Percentiles rank a stretch among this genome's conserved stretches.
These are phyloP conservation scores for Muntiacus reevesi DNA, from an alignment of 2,113 vertebrate species.

Conservation along the genomic window DNA sequence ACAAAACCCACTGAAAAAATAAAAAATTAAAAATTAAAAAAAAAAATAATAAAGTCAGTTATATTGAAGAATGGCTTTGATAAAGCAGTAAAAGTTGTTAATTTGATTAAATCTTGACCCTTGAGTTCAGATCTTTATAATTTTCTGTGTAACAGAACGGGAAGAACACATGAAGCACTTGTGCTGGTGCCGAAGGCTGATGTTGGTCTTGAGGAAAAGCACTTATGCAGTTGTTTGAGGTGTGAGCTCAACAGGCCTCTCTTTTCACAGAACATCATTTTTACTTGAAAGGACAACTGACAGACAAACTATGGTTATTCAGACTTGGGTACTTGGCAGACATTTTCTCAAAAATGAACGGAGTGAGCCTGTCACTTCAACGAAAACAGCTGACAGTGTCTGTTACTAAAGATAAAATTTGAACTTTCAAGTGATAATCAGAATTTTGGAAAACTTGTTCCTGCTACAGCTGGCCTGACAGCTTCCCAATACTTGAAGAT, in stretches of 20 bases:
- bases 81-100: neutral
- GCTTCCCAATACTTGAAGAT: neutral
- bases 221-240: neutral
- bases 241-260: neutral
- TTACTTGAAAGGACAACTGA: neutral
- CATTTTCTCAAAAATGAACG: neutral
- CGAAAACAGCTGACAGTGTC: constrained; percentile 35
- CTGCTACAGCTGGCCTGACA: neutral
- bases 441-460: constrained; percentile 32
- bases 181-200: neutral
- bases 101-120: neutral
- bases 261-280: neutral
- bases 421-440: constrained; percentile 36
- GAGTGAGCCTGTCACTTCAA: constrained; percentile 7
- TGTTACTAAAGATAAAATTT: constrained; percentile 36
- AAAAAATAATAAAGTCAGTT: neutral
- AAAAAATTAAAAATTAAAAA: too few species aligned
- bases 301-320: neutral
- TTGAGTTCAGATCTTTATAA: neutral
- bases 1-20: too few species aligned
- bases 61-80: neutral
- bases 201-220: neutral
- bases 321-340: neutral
- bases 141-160: neutral
- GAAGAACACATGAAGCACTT: neutral